Percentiles rank a stretch among this genome's conserved stretches.
These are phyloP conservation scores for Cercopithecus mitis DNA, from an alignment of 2,797 vertebrate species.

Conservation along the genomic window DNA sequence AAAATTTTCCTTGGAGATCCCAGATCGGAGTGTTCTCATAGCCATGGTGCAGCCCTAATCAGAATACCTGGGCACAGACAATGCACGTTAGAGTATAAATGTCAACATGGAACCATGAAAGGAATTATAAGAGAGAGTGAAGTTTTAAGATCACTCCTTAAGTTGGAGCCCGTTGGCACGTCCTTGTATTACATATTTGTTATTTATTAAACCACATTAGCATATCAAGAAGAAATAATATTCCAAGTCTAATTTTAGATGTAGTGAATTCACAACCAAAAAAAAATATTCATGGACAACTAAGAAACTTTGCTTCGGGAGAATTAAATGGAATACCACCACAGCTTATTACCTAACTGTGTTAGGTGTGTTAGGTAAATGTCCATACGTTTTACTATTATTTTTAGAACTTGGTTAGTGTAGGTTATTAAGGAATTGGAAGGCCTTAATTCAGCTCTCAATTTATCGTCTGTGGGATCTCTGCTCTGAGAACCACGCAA, in stretches of 20 bases:
- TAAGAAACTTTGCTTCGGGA: not conserved
- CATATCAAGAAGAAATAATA: constrained; percentile 27
- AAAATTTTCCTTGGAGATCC: constrained; percentile 55
- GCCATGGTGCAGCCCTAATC: constrained; percentile 25
- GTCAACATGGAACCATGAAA: constrained; percentile 20
- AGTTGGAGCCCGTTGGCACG: not conserved
- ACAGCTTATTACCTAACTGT: not conserved
- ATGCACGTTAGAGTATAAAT: not conserved
- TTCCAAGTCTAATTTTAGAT: constrained; percentile 17
- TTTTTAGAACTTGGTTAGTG: not conserved
- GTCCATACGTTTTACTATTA: not conserved
- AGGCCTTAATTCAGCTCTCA: not conserved
- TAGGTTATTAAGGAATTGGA: not conserved
- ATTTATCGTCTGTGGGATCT: not conserved
- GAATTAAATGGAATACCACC: not conserved
- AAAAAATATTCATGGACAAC: not conserved
- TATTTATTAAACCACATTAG: not conserved
- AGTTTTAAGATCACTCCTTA: not conserved
- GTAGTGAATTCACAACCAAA: not conserved
- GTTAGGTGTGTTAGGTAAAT: not conserved
- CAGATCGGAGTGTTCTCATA: constrained; percentile 47
- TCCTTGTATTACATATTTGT: not conserved
- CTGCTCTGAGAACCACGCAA: not conserved
- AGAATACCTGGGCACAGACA: constrained; percentile 41
- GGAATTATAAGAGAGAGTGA: not conserved